Base-by-base conservation (phyloP, 2,888 invertebrate genomes). In the Stomorhina lunata region DNA sequence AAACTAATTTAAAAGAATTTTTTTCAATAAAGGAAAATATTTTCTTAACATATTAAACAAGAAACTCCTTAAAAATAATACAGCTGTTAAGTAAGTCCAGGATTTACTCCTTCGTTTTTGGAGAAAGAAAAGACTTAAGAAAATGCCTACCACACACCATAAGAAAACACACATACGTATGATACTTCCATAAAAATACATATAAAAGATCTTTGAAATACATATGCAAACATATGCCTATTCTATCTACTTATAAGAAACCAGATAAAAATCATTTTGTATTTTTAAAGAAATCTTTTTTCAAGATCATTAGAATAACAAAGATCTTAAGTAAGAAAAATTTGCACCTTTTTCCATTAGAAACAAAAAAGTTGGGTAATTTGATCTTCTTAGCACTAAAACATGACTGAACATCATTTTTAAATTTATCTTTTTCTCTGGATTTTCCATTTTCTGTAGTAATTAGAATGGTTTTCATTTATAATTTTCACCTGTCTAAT, bases 311-410 rank as follows among this genome's bases (percentile, higher is more conserved):
- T 48, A 27, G 2, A 29, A 25, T n/a, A 57, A 48, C 22, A 37
- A 25, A 55, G 17, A 17, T 29, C 32, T 63, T 20, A 20, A 63
- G 17, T 29, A 29, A n/a, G 25, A 53, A 29, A 43, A 68, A 20
- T 76, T 79, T 79, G 55, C 79, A 79, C 79, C 79, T 79, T 79
- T 79, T 77, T 65, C 25, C 65, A 20, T 65, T 9, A 40, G 12
- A 22, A 63, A 43, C 10, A 4, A 48, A 40, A 53, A 17, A 63
- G 12, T 25, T 25, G 0, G 2, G 71, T 71, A 72, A 79, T 72
- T 71, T 66, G 66, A 72, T 72, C 48, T 17, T n/a, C 72, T 72
- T 72, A 45, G 50, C 65, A 72, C 57, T 69, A 6, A 7, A 66
- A 69, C 25, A n/a, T 53, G 25, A 63, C 12, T 65, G 20, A 32